phyloP scores from a whole-genome alignment of 1,140 invertebrate species.

The Neodiprion fabricii region DNA sequence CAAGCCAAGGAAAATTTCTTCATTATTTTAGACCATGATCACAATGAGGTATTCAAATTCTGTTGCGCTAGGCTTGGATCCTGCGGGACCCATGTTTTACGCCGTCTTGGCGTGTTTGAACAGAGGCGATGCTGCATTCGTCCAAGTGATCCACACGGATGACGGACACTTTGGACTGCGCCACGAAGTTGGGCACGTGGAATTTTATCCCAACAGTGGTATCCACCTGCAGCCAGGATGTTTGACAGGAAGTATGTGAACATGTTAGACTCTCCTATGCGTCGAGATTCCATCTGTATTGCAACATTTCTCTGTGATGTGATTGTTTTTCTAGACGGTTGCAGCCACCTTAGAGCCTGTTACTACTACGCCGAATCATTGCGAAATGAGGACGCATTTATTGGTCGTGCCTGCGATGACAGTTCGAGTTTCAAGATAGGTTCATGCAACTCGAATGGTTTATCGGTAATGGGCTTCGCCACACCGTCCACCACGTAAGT shows the following conservation, averaged over 20 bases:
- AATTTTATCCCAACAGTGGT: conserved; percentile 75
- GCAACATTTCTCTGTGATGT: too few species aligned
- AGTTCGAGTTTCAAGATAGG: conserved; percentile 1
- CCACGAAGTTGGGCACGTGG: conserved; percentile 63
- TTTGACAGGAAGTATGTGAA: background rate
- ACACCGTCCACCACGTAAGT: conserved; percentile 32
- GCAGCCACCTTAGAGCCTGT: conserved; percentile 72
- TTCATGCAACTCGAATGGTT: conserved; percentile 21
- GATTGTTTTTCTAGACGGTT: conserved; percentile 61
- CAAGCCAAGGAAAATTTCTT: too few species aligned
- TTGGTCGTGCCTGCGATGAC: conserved; percentile 44
- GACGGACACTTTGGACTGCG: conserved; percentile 50
- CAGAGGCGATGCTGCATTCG: conserved; percentile 62
- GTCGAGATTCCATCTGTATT: too few species aligned
- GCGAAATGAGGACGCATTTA: conserved; percentile 43
- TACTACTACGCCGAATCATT: conserved; percentile 68
- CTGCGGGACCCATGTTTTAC: conserved; percentile 56
- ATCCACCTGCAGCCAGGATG: conserved; percentile 70
- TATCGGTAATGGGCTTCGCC: conserved; percentile 38
- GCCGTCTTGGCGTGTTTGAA: conserved; percentile 24
- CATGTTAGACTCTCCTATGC: too few species aligned
- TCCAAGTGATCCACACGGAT: conserved; percentile 70
- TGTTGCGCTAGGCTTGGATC: conserved; percentile 54
- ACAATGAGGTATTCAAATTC: background rate
- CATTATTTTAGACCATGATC: too few species aligned